phyloP scores from a whole-genome alignment of 1,140 invertebrate genomes.

The Meloidogyne floridensis region DNA sequence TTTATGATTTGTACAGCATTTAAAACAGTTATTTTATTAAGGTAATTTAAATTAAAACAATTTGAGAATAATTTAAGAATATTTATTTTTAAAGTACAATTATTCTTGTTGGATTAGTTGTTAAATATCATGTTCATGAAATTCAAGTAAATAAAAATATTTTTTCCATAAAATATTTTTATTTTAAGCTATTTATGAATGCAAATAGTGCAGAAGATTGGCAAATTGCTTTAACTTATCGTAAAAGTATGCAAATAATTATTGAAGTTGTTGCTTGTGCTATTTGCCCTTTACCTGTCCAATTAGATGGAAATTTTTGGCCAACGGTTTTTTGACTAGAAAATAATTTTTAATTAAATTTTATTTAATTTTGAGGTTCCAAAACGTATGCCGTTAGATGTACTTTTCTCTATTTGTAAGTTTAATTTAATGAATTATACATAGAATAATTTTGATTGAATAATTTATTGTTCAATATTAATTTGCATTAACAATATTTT shows the following conservation, averaged over 20 bases:
- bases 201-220: conserved; percentile 99
- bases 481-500: too few species aligned
- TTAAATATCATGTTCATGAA: conserved; percentile 99
- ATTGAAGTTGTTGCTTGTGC: conserved; percentile 81
- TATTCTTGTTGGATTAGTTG: conserved; percentile 94
- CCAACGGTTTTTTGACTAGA: conserved; percentile 74
- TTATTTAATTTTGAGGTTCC: conserved; percentile 22
- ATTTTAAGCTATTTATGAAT: conserved; percentile 90
- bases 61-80: background rate
- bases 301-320: conserved; percentile 91
- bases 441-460: too few species aligned
- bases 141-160: conserved; percentile 80
- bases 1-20: conserved; percentile 92
- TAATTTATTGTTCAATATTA: too few species aligned
- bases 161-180: conserved; percentile 22
- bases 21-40: conserved; percentile 93
- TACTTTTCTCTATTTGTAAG: conserved; percentile 56
- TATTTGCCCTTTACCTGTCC: conserved; percentile 92
- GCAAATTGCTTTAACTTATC: conserved; percentile 98
- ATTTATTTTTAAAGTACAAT: conserved; percentile 79
- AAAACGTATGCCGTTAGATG: conserved; percentile 65
- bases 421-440: background rate
- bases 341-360: conserved; percentile 4
- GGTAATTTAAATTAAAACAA: background rate
- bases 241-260: conserved; percentile 64